These are phyloP conservation scores for Pipistrellus kuhlii DNA, from an alignment of 2,797 vertebrate genomes.

Conservation along the genomic window DNA sequence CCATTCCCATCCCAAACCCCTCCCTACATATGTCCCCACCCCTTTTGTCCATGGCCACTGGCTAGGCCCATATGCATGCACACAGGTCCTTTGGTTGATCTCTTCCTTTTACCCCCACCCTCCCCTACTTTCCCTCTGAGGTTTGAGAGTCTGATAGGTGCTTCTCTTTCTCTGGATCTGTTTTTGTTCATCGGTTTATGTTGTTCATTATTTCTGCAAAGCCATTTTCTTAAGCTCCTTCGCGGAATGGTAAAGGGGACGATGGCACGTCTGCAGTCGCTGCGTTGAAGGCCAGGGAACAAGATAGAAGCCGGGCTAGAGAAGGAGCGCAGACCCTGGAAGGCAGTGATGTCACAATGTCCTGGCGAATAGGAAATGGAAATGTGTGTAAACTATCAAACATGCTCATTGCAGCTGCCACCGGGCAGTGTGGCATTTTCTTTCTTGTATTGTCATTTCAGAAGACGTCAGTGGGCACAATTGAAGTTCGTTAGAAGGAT, in stretches of 20 bases:
- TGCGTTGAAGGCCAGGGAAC: neutral
- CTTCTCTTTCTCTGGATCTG: too few relatives aligned
- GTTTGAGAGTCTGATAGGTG: too few relatives aligned
- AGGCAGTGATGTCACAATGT: conserved; percentile 74
- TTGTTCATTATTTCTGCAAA: too few relatives aligned
- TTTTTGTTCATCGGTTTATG: too few relatives aligned
- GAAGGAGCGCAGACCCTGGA: neutral
- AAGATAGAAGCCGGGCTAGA: conserved; percentile 49
- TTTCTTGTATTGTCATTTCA: conserved; percentile 35
- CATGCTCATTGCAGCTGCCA: neutral
- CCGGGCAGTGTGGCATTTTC: neutral
- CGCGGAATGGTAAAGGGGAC: neutral
- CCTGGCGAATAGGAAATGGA: conserved; percentile 8
- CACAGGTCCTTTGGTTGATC: too few relatives aligned
- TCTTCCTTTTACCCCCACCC: too few relatives aligned
- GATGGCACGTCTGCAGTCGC: neutral
- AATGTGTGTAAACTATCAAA: conserved; percentile 26
- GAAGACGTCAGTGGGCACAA: neutral
- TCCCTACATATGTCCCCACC: too few relatives aligned
- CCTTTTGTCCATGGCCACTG: too few relatives aligned
- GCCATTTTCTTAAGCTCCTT: neutral
- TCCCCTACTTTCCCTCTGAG: too few relatives aligned
- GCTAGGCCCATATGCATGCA: too few relatives aligned
- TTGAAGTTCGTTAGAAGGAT: neutral
- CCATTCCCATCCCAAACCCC: too few relatives aligned